Evolutionary conservation across 2,888 invertebrate species (phyloP), one percentile per base, ranked within the genome.

Genomic region (Dynastes hyllus): DNA sequence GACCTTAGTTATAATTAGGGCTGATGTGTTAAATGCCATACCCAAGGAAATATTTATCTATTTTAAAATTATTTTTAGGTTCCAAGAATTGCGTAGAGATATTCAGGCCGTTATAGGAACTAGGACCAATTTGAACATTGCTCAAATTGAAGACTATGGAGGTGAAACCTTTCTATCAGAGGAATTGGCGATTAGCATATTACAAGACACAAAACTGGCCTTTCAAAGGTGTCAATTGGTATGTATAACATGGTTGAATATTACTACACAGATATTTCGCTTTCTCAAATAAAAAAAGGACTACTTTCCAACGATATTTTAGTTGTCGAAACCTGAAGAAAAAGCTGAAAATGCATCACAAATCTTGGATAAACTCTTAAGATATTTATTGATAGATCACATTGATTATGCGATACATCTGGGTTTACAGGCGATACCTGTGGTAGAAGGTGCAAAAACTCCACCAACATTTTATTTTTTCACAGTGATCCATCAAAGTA

Each of bases 91-190:
- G 29, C 92, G 97, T 4, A 92, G 98, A 70, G 98, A 99, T 87
- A 90, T 99, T 81, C 98, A 98, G 90, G 97, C 97, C 0, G 95
- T 97, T 11, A 95, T 99, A 83, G 96, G 97, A 2, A 95, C 96
- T 0, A 92, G 96, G 77, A 95, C 97, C 0, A 98, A 97, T 87
- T 96, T 98, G 79, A 97, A 97, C 87, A 96, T 98, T 81, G 97
- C 96, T 0, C 95, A 96, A 87, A 96, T 98, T 65, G 98, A 98
- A 88, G 96, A 98, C 89, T 98, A 97, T 86, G 98, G 98, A 1
- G 98, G 97, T 0, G 98, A 99, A 90, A 99, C 98, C 0, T 98
- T 98, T 87, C 91, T 99, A 0, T 98, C 98, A 0, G 98, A 98
- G 88, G 96, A 97, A 87, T 92, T 98, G 2, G 98, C 98, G 0